Conservation (phyloP, 2,797 vertebrate genomes). For the Zenarchopterus dispar region DNA sequence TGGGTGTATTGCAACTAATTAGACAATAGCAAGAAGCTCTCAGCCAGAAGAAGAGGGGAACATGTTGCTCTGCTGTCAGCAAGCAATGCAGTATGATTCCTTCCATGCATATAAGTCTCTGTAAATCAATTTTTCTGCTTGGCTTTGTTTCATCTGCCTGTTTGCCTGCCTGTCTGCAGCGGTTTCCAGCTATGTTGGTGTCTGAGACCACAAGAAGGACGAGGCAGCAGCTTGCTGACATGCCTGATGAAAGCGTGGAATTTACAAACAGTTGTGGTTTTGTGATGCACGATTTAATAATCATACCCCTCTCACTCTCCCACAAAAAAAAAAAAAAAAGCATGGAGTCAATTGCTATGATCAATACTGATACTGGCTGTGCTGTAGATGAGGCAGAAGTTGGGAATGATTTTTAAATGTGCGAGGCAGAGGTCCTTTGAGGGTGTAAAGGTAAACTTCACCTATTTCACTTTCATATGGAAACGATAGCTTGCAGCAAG, state of each 20-base stretch:
- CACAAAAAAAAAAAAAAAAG: no score
- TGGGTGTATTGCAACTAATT: conserved; percentile 59
- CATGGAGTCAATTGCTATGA: no score
- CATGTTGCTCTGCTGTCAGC: conserved; percentile 50
- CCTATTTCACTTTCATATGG: conserved; percentile 66
- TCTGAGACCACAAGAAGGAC: conserved; percentile 50
- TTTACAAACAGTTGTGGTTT: conserved; percentile 41
- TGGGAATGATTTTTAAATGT: conserved; percentile 22
- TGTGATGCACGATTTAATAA: neutral
- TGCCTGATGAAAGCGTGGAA: conserved; percentile 25
- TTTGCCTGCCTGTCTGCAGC: conserved; percentile 11
- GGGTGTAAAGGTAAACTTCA: conserved; percentile 38
- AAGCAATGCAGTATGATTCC: conserved; percentile 29
- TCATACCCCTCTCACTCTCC: no score
- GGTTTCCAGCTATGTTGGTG: conserved; percentile 11
- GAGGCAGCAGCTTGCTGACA: conserved; percentile 28
- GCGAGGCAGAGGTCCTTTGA: conserved; percentile 29
- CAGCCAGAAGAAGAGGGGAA: conserved; percentile 43
- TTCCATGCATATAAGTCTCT: conserved; percentile 34
- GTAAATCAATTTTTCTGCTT: conserved; percentile 31
- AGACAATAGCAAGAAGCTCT: conserved; percentile 60
- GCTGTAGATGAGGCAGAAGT: conserved; percentile 13
- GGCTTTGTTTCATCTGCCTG: conserved; percentile 12
- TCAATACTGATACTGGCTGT: no score
- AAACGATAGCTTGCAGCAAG: conserved; percentile 50